Conservation (phyloP, 2,113 vertebrate genomes). For the Paraplagusia blochii region DNA sequence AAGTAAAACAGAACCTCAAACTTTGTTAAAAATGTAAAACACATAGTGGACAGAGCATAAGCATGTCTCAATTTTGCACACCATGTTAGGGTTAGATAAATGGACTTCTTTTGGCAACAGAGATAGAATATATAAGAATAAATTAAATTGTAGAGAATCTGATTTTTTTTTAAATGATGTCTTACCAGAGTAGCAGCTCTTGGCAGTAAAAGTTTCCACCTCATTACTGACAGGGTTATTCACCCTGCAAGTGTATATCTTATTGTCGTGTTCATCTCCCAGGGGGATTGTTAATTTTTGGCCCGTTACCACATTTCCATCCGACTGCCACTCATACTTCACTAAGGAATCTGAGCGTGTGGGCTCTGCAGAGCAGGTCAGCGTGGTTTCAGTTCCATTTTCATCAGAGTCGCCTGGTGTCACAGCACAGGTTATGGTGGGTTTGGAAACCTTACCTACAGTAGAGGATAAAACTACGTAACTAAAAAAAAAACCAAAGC, state of each 20-base stretch:
- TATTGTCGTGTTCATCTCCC: constrained; percentile 2
- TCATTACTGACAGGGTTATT: constrained; percentile 42
- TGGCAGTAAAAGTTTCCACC: constrained; percentile 30
- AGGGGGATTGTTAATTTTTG: constrained; percentile 27
- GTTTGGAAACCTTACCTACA: constrained; percentile 40
- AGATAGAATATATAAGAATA: too few species aligned
- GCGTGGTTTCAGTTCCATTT: constrained; percentile 7
- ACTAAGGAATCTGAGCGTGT: background rate
- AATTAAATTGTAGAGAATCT: too few species aligned
- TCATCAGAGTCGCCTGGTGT: background rate
- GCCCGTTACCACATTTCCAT: background rate
- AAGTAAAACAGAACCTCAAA: background rate
- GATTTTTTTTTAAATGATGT: background rate
- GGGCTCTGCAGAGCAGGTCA: constrained; percentile 41
- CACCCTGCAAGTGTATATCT: constrained; percentile 35
- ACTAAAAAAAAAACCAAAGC: background rate
- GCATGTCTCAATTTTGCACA: background rate
- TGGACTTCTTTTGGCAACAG: too few species aligned
- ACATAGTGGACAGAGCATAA: background rate
- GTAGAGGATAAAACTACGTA: background rate
- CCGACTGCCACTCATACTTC: constrained; percentile 34
- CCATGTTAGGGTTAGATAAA: too few species aligned
- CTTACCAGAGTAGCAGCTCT: constrained; percentile 57
- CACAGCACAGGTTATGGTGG: constrained; percentile 51
- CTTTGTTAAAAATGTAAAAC: background rate